Percentiles rank a stretch among this genome's conserved stretches.
These are phyloP conservation scores for Gadopsis marmoratus DNA, from an alignment of 2,797 vertebrate genomes.

Conservation along the genomic window DNA sequence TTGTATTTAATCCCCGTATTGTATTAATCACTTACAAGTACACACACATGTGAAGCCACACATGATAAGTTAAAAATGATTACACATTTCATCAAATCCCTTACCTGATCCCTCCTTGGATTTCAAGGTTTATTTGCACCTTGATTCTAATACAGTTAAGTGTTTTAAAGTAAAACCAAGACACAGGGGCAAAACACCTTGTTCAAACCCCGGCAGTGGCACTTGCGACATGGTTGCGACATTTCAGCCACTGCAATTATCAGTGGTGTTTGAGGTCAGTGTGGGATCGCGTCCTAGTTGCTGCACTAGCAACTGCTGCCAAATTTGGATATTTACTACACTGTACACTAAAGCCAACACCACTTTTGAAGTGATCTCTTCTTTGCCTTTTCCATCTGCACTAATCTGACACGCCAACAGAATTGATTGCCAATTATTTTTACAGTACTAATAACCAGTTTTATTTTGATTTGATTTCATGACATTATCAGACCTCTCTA, in stretches of 20 bases:
- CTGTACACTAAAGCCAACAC: background rate
- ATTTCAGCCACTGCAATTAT: background rate
- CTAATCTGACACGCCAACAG: background rate
- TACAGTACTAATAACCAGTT: background rate
- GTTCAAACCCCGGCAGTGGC: background rate
- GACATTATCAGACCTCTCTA: background rate
- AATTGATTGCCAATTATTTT: background rate
- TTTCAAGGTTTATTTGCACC: background rate
- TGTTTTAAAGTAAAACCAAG: background rate
- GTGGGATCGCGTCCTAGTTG: background rate
- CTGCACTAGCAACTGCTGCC: background rate
- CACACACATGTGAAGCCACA: background rate
- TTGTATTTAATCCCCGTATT: background rate
- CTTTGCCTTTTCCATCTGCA: background rate
- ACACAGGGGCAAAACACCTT: background rate
- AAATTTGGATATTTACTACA: background rate
- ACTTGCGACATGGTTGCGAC: background rate
- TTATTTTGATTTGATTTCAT: background rate
- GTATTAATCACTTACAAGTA: background rate
- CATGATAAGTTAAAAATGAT: background rate
- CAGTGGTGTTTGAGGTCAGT: background rate
- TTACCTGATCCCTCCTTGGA: rapidly evolving
- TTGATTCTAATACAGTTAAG: background rate
- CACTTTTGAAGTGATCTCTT: background rate
- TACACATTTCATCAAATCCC: background rate